Evolutionary conservation across 2,113 vertebrate genomes (phyloP), one percentile per base, ranked within the genome.

Genomic region (Catharus fuscescens): DNA sequence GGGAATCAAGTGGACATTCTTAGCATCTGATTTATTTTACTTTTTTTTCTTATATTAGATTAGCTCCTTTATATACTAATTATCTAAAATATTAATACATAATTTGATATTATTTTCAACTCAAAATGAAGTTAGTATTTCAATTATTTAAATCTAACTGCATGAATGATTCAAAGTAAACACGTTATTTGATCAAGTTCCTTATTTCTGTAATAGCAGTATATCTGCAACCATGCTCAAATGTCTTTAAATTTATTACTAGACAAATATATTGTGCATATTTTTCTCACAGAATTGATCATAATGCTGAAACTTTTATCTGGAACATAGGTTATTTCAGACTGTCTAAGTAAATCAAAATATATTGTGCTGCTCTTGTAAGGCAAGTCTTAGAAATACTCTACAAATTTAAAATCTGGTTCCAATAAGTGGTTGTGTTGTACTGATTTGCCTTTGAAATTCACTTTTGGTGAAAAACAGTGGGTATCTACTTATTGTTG

Each of bases 21-120:
- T 66, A 87, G 24, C 19, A 69, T 79, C 54, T 82, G 34, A 67
- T 79, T 74, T 79, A 38, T 74, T 82, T 90, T 60, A 34, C 11
- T 36, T 48, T 90, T 91, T 89, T 92, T 86, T 10, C 54, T 62
- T 72, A 65, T 34, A 79, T 88, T 87, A 94, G 48, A 92, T 97
- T 96, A 96, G n/a, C n/a, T 95, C 53, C 34, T 67, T 94, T 96
- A 95, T 64, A 93, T 81, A 90, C 84, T 86, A 90, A 95, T 97
- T 90, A 96, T 90, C 53, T 66, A 53, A 87, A 96, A 88, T 54
- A 23, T 80, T 79, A 47, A 81, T 91, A 86, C 53, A 85, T 93
- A 79, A 93, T 93, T 95, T 92, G 85, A 90, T 96, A 76, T 61
- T 96, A 94, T 95, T 97, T 96, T 96, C 79, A 93, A 88, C 70